These are phyloP conservation scores for Motacilla alba DNA, from an alignment of 2,113 vertebrate genomes.

Conservation along the genomic window DNA sequence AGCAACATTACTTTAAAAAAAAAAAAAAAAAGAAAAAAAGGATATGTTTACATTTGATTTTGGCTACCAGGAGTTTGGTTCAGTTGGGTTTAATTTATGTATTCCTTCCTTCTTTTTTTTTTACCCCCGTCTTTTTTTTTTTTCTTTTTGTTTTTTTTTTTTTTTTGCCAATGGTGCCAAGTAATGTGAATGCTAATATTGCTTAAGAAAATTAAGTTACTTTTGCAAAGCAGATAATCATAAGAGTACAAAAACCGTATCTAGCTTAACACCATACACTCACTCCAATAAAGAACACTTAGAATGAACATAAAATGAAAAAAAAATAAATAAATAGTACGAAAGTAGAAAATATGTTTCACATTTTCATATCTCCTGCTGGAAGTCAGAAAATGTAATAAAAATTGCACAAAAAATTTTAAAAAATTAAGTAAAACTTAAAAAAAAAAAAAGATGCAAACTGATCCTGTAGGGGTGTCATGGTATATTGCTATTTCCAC, in stretches of 20 bases:
- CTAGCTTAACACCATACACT: slow-evolving; percentile 85
- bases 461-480: slow-evolving; percentile 76
- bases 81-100: slow-evolving; percentile 69
- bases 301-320: slow-evolving; percentile 72
- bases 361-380: slow-evolving; percentile 79
- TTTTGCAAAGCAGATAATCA: slow-evolving; percentile 97
- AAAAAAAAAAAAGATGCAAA: slow-evolving; percentile 74
- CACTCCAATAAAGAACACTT: slow-evolving; percentile 82
- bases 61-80: slow-evolving; percentile 93
- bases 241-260: slow-evolving; percentile 79
- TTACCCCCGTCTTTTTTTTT: slow-evolving; percentile 63
- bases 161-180: slow-evolving; percentile 98
- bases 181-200: slow-evolving; percentile 96
- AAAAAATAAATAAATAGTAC: slow-evolving; percentile 68
- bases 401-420: slow-evolving; percentile 72
- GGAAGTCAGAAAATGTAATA: slow-evolving; percentile 76
- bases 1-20: slow-evolving; percentile 86
- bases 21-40: slow-evolving; percentile 65
- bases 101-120: slow-evolving; percentile 21
- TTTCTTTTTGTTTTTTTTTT: slow-evolving; percentile 89
- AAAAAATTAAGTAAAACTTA: slow-evolving; percentile 52
- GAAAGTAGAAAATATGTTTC: slow-evolving; percentile 74
- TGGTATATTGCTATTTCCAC: slow-evolving; percentile 78
- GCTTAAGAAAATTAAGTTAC: slow-evolving; percentile 91
- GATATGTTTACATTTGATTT: slow-evolving; percentile 93